Conservation (phyloP, 2,113 vertebrate species). For the Pipa parva region DNA sequence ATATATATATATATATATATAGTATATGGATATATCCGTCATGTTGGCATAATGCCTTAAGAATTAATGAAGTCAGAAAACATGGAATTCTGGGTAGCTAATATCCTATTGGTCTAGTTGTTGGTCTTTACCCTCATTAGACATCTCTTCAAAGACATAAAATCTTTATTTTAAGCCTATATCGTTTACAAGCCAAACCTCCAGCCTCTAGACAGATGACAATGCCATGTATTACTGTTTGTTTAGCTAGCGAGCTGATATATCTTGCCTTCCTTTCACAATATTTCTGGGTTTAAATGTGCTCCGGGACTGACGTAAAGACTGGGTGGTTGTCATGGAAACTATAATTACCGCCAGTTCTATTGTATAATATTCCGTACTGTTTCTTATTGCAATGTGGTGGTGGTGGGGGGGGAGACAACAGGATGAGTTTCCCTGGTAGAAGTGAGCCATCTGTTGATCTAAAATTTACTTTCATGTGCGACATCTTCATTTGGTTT, state of each 20-base stretch:
- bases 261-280: constrained; percentile 16
- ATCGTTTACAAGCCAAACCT: too few relatives aligned
- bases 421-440: constrained; percentile 2
- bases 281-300: constrained; percentile 25
- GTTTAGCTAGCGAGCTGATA: constrained; percentile 8
- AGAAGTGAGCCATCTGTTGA: constrained; percentile 35
- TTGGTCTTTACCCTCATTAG: too few relatives aligned
- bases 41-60: too few relatives aligned
- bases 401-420: too few relatives aligned
- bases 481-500: too few relatives aligned
- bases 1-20: too few relatives aligned
- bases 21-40: background rate
- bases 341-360: constrained; percentile 22
- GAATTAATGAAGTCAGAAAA: too few relatives aligned
- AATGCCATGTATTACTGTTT: background rate
- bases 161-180: too few relatives aligned
- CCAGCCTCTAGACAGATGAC: background rate
- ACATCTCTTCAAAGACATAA: too few relatives aligned
- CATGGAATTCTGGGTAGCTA: too few relatives aligned
- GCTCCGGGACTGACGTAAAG: constrained; percentile 11
- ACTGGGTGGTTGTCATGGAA: constrained; percentile 36
- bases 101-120: too few relatives aligned
- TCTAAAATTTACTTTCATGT: constrained; percentile 8
- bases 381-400: background rate
- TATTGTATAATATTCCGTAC: constrained; percentile 21